Conservation (phyloP, 2,113 vertebrate species). For the Malurus cyaneus region DNA sequence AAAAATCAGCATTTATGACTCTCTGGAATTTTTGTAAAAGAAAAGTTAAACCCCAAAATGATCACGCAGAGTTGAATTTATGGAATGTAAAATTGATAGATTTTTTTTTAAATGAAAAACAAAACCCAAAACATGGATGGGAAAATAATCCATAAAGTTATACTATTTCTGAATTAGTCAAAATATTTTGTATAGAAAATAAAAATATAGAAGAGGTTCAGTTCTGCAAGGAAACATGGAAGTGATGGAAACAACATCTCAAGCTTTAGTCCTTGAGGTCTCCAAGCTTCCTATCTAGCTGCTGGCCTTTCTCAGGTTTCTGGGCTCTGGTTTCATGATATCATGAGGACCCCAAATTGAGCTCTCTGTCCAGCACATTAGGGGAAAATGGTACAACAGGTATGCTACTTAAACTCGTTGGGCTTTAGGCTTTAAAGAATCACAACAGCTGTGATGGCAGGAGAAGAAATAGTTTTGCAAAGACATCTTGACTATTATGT, state of each 20-base stretch:
- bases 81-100: neutral
- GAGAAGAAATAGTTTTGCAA: neutral
- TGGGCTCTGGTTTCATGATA: neutral
- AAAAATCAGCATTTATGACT: neutral
- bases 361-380: neutral
- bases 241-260: neutral
- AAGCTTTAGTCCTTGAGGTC: neutral
- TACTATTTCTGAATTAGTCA: neutral
- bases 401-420: neutral
- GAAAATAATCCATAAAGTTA: neutral
- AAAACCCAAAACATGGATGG: neutral
- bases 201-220: neutral
- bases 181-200: neutral
- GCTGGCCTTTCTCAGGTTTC: neutral
- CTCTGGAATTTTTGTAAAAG: neutral
- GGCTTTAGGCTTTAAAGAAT: neutral
- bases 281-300: neutral
- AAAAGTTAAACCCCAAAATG: neutral
- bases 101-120: neutral
- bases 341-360: neutral
- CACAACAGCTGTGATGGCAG: neutral
- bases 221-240: accelerated
- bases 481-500: neutral
- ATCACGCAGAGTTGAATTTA: neutral
- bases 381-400: neutral